These are phyloP conservation scores for Hemicrepidius hirtus DNA, from an alignment of 2,888 invertebrate genomes.

Conservation along the genomic window DNA sequence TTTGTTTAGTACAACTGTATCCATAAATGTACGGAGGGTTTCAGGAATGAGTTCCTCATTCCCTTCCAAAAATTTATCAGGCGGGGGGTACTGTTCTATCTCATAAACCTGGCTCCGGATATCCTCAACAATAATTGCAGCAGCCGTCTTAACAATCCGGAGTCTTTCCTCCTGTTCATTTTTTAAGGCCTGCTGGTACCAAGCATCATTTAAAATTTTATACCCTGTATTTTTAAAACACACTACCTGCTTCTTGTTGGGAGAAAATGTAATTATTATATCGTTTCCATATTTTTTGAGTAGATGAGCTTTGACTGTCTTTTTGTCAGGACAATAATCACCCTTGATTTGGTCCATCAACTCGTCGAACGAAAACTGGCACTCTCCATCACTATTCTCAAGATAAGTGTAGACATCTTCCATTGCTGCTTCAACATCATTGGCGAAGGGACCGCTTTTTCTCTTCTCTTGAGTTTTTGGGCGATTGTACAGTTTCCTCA, in stretches of 20 bases:
- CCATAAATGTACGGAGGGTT: too few species aligned
- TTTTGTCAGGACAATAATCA: slow-evolving; percentile 17
- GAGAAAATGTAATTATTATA: neutral
- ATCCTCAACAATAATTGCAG: slow-evolving; percentile 53
- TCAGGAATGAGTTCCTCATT: too few species aligned
- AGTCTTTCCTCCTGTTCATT: slow-evolving; percentile 48
- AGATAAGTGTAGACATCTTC: slow-evolving; percentile 46
- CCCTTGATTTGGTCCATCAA: slow-evolving; percentile 37
- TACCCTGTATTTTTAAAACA: slow-evolving; percentile 14
- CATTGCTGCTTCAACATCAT: slow-evolving; percentile 50
- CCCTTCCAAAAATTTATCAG: too few species aligned
- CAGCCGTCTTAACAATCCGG: slow-evolving; percentile 54
- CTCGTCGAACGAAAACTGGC: slow-evolving; percentile 40
- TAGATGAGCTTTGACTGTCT: slow-evolving; percentile 41
- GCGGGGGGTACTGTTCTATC: slow-evolving; percentile 46
- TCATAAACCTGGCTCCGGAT: slow-evolving; percentile 47
- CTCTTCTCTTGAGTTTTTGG: slow-evolving; percentile 28
- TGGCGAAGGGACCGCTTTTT: slow-evolving; percentile 12
- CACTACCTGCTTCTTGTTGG: slow-evolving; percentile 8
- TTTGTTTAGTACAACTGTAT: too few species aligned
- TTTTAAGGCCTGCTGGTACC: slow-evolving; percentile 24
- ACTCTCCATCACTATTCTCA: neutral
- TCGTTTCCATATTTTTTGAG: slow-evolving; percentile 52
- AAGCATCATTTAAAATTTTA: slow-evolving; percentile 3
- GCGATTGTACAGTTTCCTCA: slow-evolving; percentile 45